Evolutionary conservation across 2,113 vertebrate genomes (phyloP).

Genomic region (Hydrochoerus hydrochaeris): DNA sequence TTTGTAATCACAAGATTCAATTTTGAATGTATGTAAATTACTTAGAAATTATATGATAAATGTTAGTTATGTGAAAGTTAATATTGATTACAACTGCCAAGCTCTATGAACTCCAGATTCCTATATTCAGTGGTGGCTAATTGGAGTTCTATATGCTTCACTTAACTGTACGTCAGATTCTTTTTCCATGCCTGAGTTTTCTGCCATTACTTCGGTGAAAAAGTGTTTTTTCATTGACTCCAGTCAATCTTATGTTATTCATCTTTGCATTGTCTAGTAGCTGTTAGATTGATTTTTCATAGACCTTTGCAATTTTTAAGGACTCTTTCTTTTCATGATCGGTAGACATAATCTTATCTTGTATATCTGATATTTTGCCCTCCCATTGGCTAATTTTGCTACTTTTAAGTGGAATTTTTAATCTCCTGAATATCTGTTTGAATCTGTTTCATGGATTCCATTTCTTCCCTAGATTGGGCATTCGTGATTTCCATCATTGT

Average conservation of each 20-base stretch:
- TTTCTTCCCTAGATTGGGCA: not conserved
- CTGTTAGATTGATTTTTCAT: not conserved
- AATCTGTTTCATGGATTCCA: not conserved
- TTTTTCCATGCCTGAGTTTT: not conserved
- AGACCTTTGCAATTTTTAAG: not conserved
- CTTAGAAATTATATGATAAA: not conserved
- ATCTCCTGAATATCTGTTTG: not conserved
- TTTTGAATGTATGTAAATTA: not conserved
- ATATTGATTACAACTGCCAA: too few species aligned
- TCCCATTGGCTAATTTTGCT: not conserved
- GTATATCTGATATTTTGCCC: not conserved
- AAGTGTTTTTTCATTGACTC: not conserved
- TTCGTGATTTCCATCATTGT: not conserved
- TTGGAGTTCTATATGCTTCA: not conserved
- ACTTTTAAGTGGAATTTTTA: not conserved
- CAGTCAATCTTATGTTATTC: not conserved
- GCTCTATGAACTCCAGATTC: not conserved
- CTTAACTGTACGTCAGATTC: not conserved
- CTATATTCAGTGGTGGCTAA: not conserved
- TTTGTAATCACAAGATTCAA: not conserved
- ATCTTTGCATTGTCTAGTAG: not conserved
- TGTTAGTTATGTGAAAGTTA: not conserved
- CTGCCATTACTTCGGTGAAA: not conserved
- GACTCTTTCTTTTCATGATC: not conserved
- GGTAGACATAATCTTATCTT: not conserved